Percentiles rank a stretch among this genome's conserved stretches.
Conservation (phyloP, 2,888 invertebrate genomes). For the Tenthredo amoena region DNA sequence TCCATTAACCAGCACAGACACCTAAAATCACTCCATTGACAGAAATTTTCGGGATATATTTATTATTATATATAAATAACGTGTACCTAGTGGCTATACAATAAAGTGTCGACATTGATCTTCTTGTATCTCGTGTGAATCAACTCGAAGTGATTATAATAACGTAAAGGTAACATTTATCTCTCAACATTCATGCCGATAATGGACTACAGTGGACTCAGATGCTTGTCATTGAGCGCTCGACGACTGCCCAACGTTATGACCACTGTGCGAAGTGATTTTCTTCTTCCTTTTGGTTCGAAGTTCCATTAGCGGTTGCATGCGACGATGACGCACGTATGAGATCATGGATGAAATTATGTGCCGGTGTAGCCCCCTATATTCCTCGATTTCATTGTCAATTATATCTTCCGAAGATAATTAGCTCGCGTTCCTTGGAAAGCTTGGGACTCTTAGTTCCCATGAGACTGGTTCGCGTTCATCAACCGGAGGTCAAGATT, state of each 20-base stretch:
- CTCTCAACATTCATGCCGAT: background rate
- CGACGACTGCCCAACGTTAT: background rate
- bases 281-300: background rate
- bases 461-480: background rate
- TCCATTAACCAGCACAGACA: background rate
- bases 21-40: background rate
- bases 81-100: background rate
- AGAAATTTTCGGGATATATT: background rate
- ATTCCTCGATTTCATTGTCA: constrained; percentile 25
- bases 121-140: background rate
- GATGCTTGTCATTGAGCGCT: constrained; percentile 12
- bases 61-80: too few relatives aligned
- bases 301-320: constrained; percentile 32
- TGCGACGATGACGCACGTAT: constrained; percentile 38
- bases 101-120: background rate
- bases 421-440: background rate
- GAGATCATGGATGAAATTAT: constrained; percentile 28
- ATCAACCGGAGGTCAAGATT: background rate
- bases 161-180: background rate
- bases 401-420: constrained; percentile 11
- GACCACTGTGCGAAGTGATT: constrained; percentile 17
- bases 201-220: background rate
- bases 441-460: background rate
- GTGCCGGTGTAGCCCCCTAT: background rate
- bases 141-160: background rate